Evolutionary conservation across 2,113 vertebrate species (phyloP).

Genomic region (Pachypanchax playfairii): DNA sequence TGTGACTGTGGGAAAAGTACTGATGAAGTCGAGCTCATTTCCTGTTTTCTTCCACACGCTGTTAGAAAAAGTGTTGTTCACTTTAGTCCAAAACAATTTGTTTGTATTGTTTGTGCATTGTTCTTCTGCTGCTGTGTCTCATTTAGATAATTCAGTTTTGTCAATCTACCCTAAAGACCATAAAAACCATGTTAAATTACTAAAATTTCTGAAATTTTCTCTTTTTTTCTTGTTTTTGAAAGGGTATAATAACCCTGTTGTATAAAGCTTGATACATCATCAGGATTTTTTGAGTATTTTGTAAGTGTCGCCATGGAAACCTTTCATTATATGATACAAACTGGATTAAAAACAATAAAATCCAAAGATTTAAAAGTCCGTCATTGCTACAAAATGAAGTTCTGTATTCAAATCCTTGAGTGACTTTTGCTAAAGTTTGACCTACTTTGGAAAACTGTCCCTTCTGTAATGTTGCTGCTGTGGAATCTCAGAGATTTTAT

Average conservation of each 20-base stretch:
- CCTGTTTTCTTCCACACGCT: neutral
- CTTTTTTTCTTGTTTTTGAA: no score
- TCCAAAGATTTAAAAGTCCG: conserved; percentile 49
- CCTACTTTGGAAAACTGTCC: conserved; percentile 63
- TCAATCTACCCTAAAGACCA: no score
- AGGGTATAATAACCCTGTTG: no score
- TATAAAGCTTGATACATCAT: no score
- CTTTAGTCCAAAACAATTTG: no score
- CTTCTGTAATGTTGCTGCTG: conserved; percentile 20
- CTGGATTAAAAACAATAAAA: conserved; percentile 52
- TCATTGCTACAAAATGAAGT: conserved; percentile 35
- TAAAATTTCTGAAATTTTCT: no score
- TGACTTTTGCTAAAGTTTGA: conserved; percentile 63
- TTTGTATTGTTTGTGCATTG: no score
- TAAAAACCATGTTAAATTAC: no score
- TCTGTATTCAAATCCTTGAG: conserved; percentile 52
- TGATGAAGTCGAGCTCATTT: neutral
- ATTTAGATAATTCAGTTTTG: no score
- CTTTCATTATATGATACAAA: conserved; percentile 64
- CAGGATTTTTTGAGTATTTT: conserved; percentile 36
- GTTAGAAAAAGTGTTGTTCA: conserved; percentile 3
- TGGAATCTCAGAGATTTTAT: conserved; percentile 38
- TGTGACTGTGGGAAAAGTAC: neutral
- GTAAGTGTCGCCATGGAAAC: conserved; percentile 36
- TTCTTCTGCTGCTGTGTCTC: no score